Evolutionary conservation across 2,113 vertebrate species (phyloP).

Genomic region (Dipodomys merriami): DNA sequence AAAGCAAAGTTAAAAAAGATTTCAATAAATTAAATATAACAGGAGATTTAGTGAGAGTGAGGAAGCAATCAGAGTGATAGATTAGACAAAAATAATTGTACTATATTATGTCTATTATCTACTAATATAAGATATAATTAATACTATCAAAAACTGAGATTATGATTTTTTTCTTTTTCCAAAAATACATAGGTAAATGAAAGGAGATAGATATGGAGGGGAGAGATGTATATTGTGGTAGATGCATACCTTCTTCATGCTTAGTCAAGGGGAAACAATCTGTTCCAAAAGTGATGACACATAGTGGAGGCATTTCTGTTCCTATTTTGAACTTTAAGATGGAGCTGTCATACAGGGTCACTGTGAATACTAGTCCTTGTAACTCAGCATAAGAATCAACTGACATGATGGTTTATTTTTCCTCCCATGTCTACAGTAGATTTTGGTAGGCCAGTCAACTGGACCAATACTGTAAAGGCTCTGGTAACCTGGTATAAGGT

Average conservation of each 20-base stretch:
- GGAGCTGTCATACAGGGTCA: not conserved
- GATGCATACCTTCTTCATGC: not conserved
- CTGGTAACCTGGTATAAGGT: not conserved
- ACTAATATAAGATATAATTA: conserved; percentile 24
- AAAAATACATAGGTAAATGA: not conserved
- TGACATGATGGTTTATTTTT: not conserved
- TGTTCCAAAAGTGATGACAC: not conserved
- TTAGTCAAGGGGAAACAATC: not conserved
- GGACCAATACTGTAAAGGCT: not conserved
- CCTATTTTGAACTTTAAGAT: not conserved
- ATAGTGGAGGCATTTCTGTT: not conserved
- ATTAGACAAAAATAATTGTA: not conserved
- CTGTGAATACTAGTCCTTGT: not conserved
- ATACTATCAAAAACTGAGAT: conserved; percentile 14
- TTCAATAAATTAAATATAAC: conserved; percentile 40
- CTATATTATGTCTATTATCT: conserved; percentile 14
- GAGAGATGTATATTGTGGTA: not conserved
- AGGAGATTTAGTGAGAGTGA: not conserved
- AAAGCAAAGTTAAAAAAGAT: conserved; percentile 29
- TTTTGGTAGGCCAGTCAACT: not conserved
- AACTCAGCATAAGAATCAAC: not conserved
- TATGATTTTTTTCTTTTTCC: not conserved
- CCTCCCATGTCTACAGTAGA: not conserved
- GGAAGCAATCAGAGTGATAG: not conserved
- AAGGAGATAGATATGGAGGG: not conserved